Base-by-base conservation (phyloP, 2,888 invertebrate species). In the Drosophila merina region DNA sequence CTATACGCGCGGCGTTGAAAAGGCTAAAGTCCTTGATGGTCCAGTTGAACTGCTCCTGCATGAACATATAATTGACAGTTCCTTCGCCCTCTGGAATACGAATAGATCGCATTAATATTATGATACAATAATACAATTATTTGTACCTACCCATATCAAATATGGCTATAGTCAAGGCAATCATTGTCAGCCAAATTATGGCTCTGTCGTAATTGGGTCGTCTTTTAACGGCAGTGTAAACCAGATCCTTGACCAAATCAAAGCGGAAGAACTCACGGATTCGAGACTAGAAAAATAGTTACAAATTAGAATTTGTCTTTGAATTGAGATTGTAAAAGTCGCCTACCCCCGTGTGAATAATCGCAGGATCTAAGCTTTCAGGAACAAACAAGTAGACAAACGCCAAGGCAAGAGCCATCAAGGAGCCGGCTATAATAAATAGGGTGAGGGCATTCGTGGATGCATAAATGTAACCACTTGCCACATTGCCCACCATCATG, bases 401-500 rank as follows among this genome's bases (percentile, higher is more conserved):
- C 2, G 88, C 3, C 42, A 91, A 72, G 0, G 89, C 85, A 4
- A 90, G 9, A 0, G 90, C 26, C 77, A 88, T 78, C 1, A 89
- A 57, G 0, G 63, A 40, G 0, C 81, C 72, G 0, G 91, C 88
- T 60, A 90, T 88, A 5, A 63, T 14, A 66, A 92, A 92, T 0
- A 92, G 87, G 0, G 78, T 79, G 0, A 90, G 66, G 0, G 86
- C 79, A 71, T 86, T 82, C 0, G 91, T 91, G 2, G 88, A 86
- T 2, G 92, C 92, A 57, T 95, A 93, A 1, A 95, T 79, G 66
- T 93, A 93, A 2, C 95, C 93, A 75, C 95, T 95, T 0, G 91
- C 80, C 25, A 95, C 84, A 9, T 93, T 92, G 9, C 96, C 96
- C 20, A 93, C 59, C 60, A 95, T 92, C 71, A 94, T 91, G 10